A percentile compares a stretch with the other conserved stretches of the same genome.
Evolutionary conservation across 2,113 vertebrate species (phyloP).

Genomic region (Acinonyx jubatus): DNA sequence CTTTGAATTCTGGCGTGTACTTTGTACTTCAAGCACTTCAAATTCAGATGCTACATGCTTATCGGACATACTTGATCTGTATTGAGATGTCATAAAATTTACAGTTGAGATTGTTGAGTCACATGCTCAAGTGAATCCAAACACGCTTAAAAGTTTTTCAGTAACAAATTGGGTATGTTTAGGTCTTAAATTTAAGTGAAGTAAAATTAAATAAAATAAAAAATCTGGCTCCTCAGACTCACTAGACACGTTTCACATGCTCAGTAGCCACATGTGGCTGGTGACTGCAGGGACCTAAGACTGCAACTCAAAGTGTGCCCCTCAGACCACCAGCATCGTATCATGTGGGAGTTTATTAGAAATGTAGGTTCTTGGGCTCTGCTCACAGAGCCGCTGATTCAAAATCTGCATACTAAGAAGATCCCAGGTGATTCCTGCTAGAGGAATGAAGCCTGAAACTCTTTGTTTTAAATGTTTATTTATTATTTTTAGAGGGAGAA

Average conservation of each 20-base stretch:
- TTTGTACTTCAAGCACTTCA: too few species aligned
- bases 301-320: background rate
- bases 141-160: background rate
- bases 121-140: background rate
- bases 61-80: too few species aligned
- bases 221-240: background rate
- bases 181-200: background rate
- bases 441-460: background rate
- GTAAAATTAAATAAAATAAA: background rate
- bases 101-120: background rate
- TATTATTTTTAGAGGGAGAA: too few species aligned
- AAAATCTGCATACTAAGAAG: background rate
- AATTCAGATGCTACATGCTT: too few species aligned
- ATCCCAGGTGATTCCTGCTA: background rate
- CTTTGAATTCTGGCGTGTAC: too few species aligned
- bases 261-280: rapidly evolving
- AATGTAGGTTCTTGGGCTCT: too few species aligned
- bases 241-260: background rate
- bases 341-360: background rate
- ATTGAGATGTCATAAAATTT: background rate
- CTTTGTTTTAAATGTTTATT: background rate
- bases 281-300: background rate
- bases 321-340: background rate
- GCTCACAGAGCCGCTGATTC: background rate
- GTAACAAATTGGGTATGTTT: background rate